These are phyloP conservation scores for Mactra quadrangularis DNA, from an alignment of 1,140 invertebrate species.

Conservation along the genomic window DNA sequence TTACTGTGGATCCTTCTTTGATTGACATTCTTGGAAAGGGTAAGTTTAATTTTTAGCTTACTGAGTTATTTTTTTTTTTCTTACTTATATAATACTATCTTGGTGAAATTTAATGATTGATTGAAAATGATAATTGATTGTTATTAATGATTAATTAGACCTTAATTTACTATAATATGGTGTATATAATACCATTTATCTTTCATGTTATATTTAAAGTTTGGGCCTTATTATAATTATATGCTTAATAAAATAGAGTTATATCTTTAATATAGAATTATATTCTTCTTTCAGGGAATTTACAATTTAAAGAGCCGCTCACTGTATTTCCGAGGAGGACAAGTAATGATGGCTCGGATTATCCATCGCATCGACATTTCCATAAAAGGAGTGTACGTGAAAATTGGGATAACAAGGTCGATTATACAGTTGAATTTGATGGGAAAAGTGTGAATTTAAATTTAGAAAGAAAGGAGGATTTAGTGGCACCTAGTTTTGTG, in stretches of 20 bases:
- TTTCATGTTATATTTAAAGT: too few species aligned
- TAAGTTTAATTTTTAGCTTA: slow-evolving; percentile 33
- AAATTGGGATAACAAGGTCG: slow-evolving; percentile 48
- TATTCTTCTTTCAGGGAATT: too few species aligned
- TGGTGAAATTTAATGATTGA: too few species aligned
- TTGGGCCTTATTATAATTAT: too few species aligned
- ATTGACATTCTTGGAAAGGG: slow-evolving; percentile 44
- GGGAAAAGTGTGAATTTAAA: slow-evolving; percentile 46
- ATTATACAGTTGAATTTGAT: slow-evolving; percentile 51
- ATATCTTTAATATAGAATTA: too few species aligned
- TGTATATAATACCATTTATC: too few species aligned
- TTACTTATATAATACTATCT: too few species aligned
- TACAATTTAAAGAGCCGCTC: slow-evolving; percentile 35
- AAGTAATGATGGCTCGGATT: slow-evolving; percentile 10
- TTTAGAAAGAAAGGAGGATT: slow-evolving; percentile 40
- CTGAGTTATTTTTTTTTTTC: slow-evolving; percentile 36
- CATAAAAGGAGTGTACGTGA: slow-evolving; percentile 55
- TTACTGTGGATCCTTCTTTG: slow-evolving; percentile 33
- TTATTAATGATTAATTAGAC: too few species aligned
- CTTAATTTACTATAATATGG: too few species aligned
- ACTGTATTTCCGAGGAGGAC: slow-evolving; percentile 51
- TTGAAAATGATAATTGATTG: too few species aligned
- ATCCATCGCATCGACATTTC: slow-evolving; percentile 27
- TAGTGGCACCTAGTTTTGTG: slow-evolving; percentile 23
- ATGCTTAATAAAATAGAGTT: too few species aligned